Conservation (phyloP, 2,888 invertebrate species). For the Rhingia campestris region DNA sequence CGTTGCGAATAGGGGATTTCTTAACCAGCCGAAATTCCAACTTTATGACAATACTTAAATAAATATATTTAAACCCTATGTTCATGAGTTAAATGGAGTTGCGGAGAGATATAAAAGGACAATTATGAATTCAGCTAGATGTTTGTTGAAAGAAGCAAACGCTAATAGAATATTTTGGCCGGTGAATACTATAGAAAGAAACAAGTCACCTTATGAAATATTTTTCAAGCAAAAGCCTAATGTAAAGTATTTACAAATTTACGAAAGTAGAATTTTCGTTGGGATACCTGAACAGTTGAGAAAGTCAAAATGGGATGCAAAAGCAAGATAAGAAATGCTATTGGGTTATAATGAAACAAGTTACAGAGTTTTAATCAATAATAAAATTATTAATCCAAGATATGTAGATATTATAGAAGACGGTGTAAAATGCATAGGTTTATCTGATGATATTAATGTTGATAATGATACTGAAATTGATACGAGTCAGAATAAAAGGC, state of each 20-base stretch:
- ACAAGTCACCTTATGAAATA: slow-evolving; percentile 16
- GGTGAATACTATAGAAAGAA: slow-evolving; percentile 43
- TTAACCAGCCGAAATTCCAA: no score
- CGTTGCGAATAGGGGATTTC: no score
- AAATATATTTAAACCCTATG: no score
- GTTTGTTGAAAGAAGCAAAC: no score
- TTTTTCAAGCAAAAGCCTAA: slow-evolving; percentile 22
- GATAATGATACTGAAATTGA: background rate
- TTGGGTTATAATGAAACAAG: slow-evolving; percentile 37
- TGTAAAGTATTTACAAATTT: slow-evolving; percentile 36
- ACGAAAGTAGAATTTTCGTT: slow-evolving; percentile 46
- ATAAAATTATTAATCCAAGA: slow-evolving; percentile 29
- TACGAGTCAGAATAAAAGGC: background rate
- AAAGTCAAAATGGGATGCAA: slow-evolving; percentile 38
- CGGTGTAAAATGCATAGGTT: background rate
- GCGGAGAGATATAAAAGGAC: no score
- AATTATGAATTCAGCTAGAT: no score
- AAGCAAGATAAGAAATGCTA: slow-evolving; percentile 38
- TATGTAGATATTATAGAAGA: slow-evolving; percentile 33
- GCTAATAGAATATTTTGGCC: no score
- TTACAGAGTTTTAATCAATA: slow-evolving; percentile 35
- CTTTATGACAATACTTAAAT: no score
- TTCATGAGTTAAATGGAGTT: no score
- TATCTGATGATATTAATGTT: background rate
- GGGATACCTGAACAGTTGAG: slow-evolving; percentile 27